These are phyloP conservation scores for Hedychridium roseum DNA, from an alignment of 2,888 invertebrate species.

Conservation along the genomic window DNA sequence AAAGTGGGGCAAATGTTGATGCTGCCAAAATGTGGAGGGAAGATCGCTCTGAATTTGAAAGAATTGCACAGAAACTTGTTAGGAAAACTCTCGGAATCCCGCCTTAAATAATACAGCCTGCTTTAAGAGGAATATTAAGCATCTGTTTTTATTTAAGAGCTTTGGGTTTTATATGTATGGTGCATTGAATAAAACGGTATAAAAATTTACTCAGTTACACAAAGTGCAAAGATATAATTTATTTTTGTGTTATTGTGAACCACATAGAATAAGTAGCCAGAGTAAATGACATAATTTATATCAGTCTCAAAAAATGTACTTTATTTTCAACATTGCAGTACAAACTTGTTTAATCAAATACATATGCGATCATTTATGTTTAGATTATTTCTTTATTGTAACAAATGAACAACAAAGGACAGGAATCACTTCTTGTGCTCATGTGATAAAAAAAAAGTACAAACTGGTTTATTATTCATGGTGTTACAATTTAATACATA, in stretches of 20 bases:
- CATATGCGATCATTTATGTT: slow-evolving; percentile 45
- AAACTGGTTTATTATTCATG: too few species aligned
- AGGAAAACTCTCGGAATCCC: slow-evolving; percentile 86
- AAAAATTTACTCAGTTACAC: too few species aligned
- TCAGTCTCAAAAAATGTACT: slow-evolving; percentile 47
- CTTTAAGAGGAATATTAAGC: neutral
- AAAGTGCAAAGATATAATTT: too few species aligned
- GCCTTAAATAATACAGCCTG: slow-evolving; percentile 47
- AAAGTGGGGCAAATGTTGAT: slow-evolving; percentile 99
- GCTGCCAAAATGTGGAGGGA: slow-evolving; percentile 99
- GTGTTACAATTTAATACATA: too few species aligned
- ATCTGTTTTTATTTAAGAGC: neutral
- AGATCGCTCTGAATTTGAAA: slow-evolving; percentile 90
- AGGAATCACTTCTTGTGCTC: slow-evolving; percentile 25
- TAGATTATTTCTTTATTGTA: slow-evolving; percentile 38
- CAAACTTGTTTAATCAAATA: slow-evolving; percentile 53
- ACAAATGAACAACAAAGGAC: slow-evolving; percentile 22
- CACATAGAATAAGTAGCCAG: neutral
- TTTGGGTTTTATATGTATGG: neutral
- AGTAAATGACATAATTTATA: neutral
- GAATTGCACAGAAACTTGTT: slow-evolving; percentile 90
- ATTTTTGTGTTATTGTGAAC: neutral
- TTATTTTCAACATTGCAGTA: slow-evolving; percentile 55
- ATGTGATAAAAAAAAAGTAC: neutral
- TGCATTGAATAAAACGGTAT: too few species aligned